A percentile compares a stretch with the other conserved stretches of the same genome.
Evolutionary conservation across 2,888 invertebrate species (phyloP).

Genomic region (Encarsia formosa): DNA sequence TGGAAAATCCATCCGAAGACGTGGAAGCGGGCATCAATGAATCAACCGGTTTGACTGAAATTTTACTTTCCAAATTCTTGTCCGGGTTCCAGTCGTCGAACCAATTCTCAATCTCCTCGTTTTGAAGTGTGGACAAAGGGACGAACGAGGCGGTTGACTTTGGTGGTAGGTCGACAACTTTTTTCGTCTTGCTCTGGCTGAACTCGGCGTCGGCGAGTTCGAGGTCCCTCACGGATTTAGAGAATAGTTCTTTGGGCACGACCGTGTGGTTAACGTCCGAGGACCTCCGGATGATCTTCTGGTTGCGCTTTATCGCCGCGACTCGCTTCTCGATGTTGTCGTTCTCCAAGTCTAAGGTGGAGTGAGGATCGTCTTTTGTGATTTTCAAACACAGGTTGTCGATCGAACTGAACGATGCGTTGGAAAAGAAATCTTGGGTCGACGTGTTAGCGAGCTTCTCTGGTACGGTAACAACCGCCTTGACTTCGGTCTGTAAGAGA

Average conservation of each 20-base stretch:
- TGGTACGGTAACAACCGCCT: no score
- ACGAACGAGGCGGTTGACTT: no score
- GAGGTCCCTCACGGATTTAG: conserved; percentile 21
- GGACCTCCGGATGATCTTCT: conserved; percentile 17
- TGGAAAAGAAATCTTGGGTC: conserved; percentile 35
- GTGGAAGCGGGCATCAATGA: no score
- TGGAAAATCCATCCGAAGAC: conserved; percentile 30
- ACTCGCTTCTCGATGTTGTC: conserved; percentile 22
- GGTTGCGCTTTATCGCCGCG: conserved; percentile 21
- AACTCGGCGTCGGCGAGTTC: conserved; percentile 24
- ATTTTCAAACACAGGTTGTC: conserved; percentile 29
- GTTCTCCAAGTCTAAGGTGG: not conserved
- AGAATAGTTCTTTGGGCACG: conserved; percentile 27
- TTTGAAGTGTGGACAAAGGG: no score
- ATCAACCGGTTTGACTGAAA: no score
- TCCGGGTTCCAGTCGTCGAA: no score
- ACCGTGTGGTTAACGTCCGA: conserved; percentile 12
- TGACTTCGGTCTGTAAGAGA: no score
- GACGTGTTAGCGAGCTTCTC: no score
- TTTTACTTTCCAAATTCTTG: no score
- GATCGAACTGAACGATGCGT: conserved; percentile 33
- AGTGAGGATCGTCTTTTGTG: not conserved
- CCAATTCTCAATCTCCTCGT: no score
- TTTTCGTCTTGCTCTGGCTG: conserved; percentile 5
- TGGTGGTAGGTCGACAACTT: no score